These are phyloP conservation scores for Carduelis carduelis DNA, from an alignment of 2,797 vertebrate genomes.

Conservation along the genomic window DNA sequence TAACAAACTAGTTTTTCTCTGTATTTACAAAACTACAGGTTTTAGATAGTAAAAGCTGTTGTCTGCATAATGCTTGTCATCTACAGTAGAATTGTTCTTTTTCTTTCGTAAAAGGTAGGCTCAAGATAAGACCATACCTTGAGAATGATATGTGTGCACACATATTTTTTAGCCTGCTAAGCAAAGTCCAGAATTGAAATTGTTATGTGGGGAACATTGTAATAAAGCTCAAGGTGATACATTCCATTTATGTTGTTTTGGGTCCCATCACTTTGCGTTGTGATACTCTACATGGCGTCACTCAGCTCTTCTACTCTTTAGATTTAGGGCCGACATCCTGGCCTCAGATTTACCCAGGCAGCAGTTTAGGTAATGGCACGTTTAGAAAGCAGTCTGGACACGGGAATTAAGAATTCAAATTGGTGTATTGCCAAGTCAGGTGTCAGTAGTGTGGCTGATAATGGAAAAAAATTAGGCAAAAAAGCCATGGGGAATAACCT, in stretches of 20 bases:
- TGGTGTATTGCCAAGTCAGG: not conserved
- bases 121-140: not conserved
- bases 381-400: not conserved
- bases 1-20: not conserved
- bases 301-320: not conserved
- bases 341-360: not conserved
- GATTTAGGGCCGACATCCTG: not conserved
- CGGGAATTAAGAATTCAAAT: not conserved
- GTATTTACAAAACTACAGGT: not conserved
- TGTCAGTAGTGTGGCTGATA: rapidly evolving
- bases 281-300: not conserved
- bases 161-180: not conserved
- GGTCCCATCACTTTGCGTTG: not conserved
- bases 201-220: not conserved
- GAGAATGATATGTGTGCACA: not conserved
- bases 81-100: rapidly evolving
- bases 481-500: not conserved
- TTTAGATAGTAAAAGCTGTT: not conserved
- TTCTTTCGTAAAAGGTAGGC: not conserved
- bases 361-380: not conserved
- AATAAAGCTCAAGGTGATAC: not conserved
- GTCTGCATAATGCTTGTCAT: not conserved
- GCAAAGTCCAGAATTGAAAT: not conserved
- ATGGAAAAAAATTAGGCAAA: not conserved
- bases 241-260: not conserved